A percentile compares a stretch with the other conserved stretches of the same genome.
phyloP scores from a whole-genome alignment of 2,797 vertebrate species.

The Tiaroga cobitis region DNA sequence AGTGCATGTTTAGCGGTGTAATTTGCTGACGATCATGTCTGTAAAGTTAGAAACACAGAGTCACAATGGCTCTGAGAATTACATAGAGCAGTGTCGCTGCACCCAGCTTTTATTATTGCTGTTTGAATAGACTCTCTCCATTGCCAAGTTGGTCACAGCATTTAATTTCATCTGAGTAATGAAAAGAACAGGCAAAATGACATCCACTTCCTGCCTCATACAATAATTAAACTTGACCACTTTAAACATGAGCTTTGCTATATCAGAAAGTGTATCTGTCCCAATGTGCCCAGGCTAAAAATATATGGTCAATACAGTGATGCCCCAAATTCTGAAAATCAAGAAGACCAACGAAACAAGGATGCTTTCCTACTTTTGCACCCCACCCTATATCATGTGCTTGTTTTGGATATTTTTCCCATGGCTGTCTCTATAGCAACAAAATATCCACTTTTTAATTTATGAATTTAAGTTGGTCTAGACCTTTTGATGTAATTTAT shows the following conservation, averaged over 20 bases:
- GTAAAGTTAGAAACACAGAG: neutral
- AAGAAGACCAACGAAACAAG: neutral
- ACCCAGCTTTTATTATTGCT: conserved; percentile 12
- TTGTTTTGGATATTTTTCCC: neutral
- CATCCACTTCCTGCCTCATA: neutral
- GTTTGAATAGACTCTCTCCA: conserved; percentile 1
- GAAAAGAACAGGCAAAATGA: conserved; percentile 6
- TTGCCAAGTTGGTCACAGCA: neutral
- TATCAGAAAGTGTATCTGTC: neutral
- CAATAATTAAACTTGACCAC: neutral
- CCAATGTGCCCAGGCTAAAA: neutral
- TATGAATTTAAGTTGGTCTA: neutral
- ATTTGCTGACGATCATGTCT: neutral
- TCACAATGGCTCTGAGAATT: neutral
- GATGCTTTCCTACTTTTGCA: neutral
- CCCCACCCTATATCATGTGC: neutral
- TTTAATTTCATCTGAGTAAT: neutral
- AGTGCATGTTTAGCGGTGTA: neutral
- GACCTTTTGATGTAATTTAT: neutral
- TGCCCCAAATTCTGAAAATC: too few species aligned
- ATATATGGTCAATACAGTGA: neutral
- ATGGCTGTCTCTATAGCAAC: neutral
- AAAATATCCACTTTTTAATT: neutral
- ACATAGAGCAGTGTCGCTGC: neutral
- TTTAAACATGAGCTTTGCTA: neutral